Conservation (phyloP, 2,113 vertebrate species). For the Cavia aperea region DNA sequence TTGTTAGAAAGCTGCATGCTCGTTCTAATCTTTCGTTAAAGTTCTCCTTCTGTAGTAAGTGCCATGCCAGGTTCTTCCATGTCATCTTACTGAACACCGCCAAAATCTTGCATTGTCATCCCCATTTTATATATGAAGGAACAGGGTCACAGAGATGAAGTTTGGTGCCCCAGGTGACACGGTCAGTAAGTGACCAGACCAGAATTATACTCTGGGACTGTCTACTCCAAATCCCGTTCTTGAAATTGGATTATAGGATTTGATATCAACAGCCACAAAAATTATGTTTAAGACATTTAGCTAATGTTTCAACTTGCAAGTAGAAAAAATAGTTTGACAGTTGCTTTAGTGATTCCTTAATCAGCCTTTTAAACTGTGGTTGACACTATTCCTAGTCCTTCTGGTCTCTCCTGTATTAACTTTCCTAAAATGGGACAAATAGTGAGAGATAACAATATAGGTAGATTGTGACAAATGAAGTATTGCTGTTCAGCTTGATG, state of each 20-base stretch:
- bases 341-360: background rate
- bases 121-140: background rate
- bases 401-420: background rate
- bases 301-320: background rate
- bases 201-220: background rate
- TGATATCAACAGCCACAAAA: background rate
- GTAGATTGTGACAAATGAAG: background rate
- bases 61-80: background rate
- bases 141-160: background rate
- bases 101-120: background rate
- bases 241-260: background rate
- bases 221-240: background rate
- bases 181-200: background rate
- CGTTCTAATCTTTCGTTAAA: background rate
- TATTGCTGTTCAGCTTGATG: background rate
- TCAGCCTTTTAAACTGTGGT: background rate
- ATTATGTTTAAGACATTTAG: background rate
- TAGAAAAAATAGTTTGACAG: background rate
- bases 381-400: background rate
- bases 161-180: background rate
- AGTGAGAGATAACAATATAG: background rate
- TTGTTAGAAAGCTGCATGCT: background rate
- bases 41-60: background rate
- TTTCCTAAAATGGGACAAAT: background rate
- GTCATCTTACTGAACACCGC: background rate